A percentile compares a stretch with the other conserved stretches of the same genome.
Conservation (phyloP, 2,888 invertebrate genomes). For the Dryocosmus kuriphilus region DNA sequence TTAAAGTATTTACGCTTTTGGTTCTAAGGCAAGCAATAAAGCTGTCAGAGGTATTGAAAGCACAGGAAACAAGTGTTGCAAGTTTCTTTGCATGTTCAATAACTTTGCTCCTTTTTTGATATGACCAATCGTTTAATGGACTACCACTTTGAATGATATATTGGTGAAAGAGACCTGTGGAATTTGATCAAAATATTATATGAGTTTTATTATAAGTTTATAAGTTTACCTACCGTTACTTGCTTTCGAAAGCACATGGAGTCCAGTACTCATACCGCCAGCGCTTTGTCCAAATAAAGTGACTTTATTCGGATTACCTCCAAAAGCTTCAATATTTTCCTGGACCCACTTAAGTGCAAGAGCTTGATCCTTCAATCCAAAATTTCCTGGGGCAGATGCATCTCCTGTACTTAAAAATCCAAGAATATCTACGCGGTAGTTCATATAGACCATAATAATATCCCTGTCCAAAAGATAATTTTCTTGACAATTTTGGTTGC, state of each 20-base stretch:
- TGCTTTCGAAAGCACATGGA: slow-evolving; percentile 57
- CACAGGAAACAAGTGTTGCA: background rate
- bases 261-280: slow-evolving; percentile 57
- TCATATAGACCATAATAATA: slow-evolving; percentile 55
- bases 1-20: background rate
- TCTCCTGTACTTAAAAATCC: slow-evolving; percentile 61
- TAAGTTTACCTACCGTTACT: slow-evolving; percentile 57
- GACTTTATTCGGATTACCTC: slow-evolving; percentile 55
- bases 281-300: slow-evolving; percentile 60
- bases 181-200: no score
- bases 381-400: slow-evolving; percentile 55
- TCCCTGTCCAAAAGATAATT: slow-evolving; percentile 57
- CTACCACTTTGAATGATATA: slow-evolving; percentile 49
- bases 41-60: background rate
- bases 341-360: no score
- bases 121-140: slow-evolving; percentile 1
- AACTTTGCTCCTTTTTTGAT: slow-evolving; percentile 40
- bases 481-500: slow-evolving; percentile 56
- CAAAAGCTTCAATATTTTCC: slow-evolving; percentile 55
- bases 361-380: slow-evolving; percentile 61
- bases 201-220: no score
- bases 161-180: slow-evolving; percentile 59
- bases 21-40: background rate
- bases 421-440: slow-evolving; percentile 58
- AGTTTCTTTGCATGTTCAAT: slow-evolving; percentile 44